Conservation (phyloP, 2,888 invertebrate species). For the Cataglyphis cursor region DNA sequence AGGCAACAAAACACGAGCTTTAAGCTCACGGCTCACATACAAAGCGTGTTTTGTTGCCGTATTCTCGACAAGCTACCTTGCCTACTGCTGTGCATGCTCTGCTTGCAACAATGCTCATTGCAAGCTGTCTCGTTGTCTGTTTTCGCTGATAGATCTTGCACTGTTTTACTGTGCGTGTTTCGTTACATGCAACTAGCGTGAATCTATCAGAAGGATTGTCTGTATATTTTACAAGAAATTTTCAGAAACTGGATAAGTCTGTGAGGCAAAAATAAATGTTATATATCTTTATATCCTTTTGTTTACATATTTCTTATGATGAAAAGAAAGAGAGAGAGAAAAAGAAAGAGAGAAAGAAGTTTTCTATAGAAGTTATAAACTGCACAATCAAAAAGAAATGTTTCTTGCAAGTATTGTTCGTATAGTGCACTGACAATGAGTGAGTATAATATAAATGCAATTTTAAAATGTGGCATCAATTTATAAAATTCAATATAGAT, state of each 20-base stretch:
- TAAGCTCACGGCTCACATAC: not conserved
- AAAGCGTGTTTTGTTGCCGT: slow-evolving; percentile 22
- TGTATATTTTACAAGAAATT: slow-evolving; percentile 15
- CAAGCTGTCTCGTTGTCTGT: slow-evolving; percentile 36
- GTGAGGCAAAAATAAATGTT: not conserved
- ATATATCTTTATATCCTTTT: not conserved
- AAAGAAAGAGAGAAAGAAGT: not conserved
- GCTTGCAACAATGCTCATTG: slow-evolving; percentile 39
- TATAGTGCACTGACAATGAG: not conserved
- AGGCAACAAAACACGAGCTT: not conserved
- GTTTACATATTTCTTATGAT: not conserved
- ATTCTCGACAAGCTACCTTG: slow-evolving; percentile 25
- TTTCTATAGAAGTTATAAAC: slow-evolving; percentile 11
- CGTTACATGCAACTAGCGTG: slow-evolving; percentile 22
- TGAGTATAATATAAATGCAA: not conserved
- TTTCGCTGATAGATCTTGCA: slow-evolving; percentile 44
- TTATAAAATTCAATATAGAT: not conserved
- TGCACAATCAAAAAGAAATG: not conserved
- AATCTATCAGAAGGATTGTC: slow-evolving; percentile 9
- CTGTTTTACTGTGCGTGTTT: slow-evolving; percentile 48
- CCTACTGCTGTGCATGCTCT: slow-evolving; percentile 31
- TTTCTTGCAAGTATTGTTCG: not conserved
- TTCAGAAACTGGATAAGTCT: slow-evolving; percentile 20
- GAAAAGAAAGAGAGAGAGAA: not conserved
- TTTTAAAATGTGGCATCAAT: not conserved